phyloP scores from a whole-genome alignment of 2,888 invertebrate genomes.

The Acheta domesticus region DNA sequence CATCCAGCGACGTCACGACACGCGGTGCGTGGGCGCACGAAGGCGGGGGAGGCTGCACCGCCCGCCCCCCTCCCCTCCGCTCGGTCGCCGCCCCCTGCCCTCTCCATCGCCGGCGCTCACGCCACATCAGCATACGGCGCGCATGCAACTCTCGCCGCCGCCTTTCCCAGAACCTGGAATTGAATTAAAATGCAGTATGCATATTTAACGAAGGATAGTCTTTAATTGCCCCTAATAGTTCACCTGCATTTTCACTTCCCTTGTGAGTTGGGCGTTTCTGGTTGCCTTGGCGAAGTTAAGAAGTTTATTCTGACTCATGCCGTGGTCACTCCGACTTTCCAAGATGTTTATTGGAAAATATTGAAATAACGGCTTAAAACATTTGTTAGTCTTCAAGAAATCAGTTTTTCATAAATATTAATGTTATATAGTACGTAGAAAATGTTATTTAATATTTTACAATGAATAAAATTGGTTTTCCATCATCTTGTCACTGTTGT shows the following conservation, averaged over 20 bases:
- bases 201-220: not conserved
- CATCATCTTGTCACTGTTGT: too few relatives aligned
- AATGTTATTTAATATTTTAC: too few relatives aligned
- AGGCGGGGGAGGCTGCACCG: not conserved
- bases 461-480: too few relatives aligned
- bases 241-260: not conserved
- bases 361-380: too few relatives aligned
- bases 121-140: slow-evolving; percentile 8
- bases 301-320: too few relatives aligned
- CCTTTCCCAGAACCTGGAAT: not conserved
- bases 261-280: not conserved
- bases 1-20: not conserved
- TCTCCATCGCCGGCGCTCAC: not conserved
- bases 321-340: too few relatives aligned
- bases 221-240: slow-evolving; percentile 1
- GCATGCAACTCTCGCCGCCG: not conserved
- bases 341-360: too few relatives aligned
- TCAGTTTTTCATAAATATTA: too few relatives aligned
- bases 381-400: too few relatives aligned
- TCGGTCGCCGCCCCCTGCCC: not conserved
- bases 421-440: too few relatives aligned
- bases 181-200: not conserved
- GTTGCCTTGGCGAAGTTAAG: too few relatives aligned
- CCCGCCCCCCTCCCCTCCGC: not conserved
- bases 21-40: not conserved